Evolutionary conservation across 2,888 invertebrate species (phyloP), one percentile per base, ranked within the genome.

Genomic region (Cephalotes varians): DNA sequence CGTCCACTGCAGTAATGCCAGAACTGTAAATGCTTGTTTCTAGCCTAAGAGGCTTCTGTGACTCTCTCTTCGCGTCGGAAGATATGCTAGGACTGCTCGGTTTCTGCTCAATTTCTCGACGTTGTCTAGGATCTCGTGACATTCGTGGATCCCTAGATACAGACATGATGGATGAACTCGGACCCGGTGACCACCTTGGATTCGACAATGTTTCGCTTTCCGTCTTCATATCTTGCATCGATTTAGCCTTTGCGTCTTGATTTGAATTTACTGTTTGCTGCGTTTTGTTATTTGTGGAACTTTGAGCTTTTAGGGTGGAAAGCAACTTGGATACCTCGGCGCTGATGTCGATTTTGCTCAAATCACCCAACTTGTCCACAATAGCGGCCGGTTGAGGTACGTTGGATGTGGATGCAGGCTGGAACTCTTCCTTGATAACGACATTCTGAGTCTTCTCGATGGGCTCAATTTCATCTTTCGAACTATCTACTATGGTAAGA

Each of bases 331-430:
- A 96, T 7, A 97, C 97, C 92, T 97, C 97, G 86, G 96, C 97
- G 73, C 97, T 96, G 82, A 97, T 97, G 88, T 97, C 97, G 86
- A 97, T 96, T 94, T 97, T 97, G 12, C 97, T 97, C 49, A 97
- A 94, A 93, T 97, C 97, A 1, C 97, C 97, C 10, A 97, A 93
- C 91, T 96, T 96, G 90, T 96, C 96, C 44, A 96, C 95, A 62
- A 96, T 95, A 34, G 95, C 95, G 76, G 95, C 95, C 0, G 96
- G 96, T 58, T 94, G 94, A 0, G 95, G 95, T 74, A 95, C 93
- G 60, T 89, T 95, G 1, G 94, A 91, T 18, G 87, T 87, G 1
- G 83, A 47, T 10, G 84, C 31, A 5, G 87, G 73, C 40, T 88
- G 90, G 49, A 90, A 58, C 6, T 87, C 85, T 21, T 82, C 72